Conservation (phyloP, 1,140 invertebrate species). For the Sogatella furcifera region DNA sequence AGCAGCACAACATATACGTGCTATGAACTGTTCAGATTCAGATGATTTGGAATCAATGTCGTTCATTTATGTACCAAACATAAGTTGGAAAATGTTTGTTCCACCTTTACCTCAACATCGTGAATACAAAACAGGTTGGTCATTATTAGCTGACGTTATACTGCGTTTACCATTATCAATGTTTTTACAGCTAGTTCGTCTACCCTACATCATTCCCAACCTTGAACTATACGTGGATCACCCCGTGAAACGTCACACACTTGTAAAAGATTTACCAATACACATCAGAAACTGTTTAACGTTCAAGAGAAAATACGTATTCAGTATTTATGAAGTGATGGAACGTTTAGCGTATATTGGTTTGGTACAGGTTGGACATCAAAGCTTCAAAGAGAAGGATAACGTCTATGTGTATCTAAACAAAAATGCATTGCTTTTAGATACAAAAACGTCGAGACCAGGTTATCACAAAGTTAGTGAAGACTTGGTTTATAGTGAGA, state of each 20-base stretch:
- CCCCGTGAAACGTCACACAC: slow-evolving; percentile 52
- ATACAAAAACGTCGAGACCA: slow-evolving; percentile 50
- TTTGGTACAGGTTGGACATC: slow-evolving; percentile 56
- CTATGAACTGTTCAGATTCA: not conserved
- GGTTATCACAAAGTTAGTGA: slow-evolving; percentile 49
- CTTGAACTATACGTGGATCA: slow-evolving; percentile 50
- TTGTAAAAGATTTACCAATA: slow-evolving; percentile 45
- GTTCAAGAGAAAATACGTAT: slow-evolving; percentile 48
- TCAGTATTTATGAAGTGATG: slow-evolving; percentile 44
- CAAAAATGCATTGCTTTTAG: slow-evolving; percentile 43
- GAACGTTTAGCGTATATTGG: slow-evolving; percentile 51
- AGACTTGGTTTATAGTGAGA: slow-evolving; percentile 41
- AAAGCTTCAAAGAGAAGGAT: slow-evolving; percentile 56
- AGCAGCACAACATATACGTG: slow-evolving; percentile 33
- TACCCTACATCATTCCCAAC: slow-evolving; percentile 45
- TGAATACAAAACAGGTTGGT: slow-evolving; percentile 57
- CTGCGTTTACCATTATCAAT: slow-evolving; percentile 58
- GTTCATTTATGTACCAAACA: slow-evolving; percentile 38
- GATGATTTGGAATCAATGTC: slow-evolving; percentile 35
- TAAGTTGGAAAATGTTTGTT: slow-evolving; percentile 65
- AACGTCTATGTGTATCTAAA: slow-evolving; percentile 59
- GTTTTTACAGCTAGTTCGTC: slow-evolving; percentile 53
- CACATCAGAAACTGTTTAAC: slow-evolving; percentile 42
- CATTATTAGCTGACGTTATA: slow-evolving; percentile 59
- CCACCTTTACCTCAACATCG: slow-evolving; percentile 51